Evolutionary conservation across 2,113 vertebrate species (phyloP), one percentile per base, ranked within the genome.

Genomic region (Dasypus novemcinctus): DNA sequence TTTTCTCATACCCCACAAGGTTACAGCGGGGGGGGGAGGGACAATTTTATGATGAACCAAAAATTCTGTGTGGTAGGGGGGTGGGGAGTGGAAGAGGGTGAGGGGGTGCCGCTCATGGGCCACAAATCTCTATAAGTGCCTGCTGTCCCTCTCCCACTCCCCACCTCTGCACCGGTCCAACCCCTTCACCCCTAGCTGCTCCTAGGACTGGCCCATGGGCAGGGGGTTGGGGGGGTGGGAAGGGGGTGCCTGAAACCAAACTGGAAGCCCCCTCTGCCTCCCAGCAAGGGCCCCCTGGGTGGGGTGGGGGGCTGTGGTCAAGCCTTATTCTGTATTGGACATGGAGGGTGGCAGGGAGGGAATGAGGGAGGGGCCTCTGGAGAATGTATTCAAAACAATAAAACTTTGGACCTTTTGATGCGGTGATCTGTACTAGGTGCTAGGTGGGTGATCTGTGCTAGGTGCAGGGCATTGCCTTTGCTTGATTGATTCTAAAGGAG

Each of bases 331-430:
- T 97, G 96, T 97, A 95, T 90, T 85, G 95, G 92, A 94, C 71
- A 79, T 21, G 29, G 91, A 92, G 93, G 89, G 96, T 78, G 92
- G 94, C 4, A 27, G 95, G 11, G 18, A 59, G 80, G 83, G 75
- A 25, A 86, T 91, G 84, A 38, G 81, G 54, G 66, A 41, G 78
- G 92, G 94, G 87, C 82, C 71, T 79, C 91, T 96, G 96, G 94
- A 97, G 87, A 98, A 97, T 97, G 97, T 97, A 98, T 95, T 96
- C 81, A 74, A 95, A 95, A 97, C 88, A 98, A 98, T 98, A 98
- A 98, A 98, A 97, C 93, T 97, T 98, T 94, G 95, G 97, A 96
- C 83, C 91, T 97, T 97, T 97, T 95, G 89, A 38, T 79, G 80
- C 7, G 1, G 92, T 95, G n/a, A 94, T 93, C 29, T 93, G 57